Conservation (phyloP, 2,888 invertebrate genomes). For the Coremacera marginata region DNA sequence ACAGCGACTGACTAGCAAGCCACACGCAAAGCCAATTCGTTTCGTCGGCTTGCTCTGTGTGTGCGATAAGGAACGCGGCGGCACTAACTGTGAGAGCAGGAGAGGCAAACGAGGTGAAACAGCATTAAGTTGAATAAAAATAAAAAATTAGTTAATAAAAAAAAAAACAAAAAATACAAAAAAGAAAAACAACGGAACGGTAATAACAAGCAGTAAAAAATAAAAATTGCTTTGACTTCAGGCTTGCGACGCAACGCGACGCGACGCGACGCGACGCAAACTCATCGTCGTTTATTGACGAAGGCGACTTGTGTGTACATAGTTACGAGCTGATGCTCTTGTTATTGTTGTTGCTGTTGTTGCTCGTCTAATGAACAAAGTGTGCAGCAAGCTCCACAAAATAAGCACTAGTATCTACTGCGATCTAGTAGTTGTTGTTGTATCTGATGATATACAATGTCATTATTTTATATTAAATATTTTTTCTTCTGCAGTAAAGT, state of each 20-base stretch:
- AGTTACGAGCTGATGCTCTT: slow-evolving; percentile 4
- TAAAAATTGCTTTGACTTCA: slow-evolving; percentile 41
- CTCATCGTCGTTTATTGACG: slow-evolving; percentile 42
- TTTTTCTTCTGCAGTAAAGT: neutral
- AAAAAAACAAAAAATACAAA: slow-evolving; percentile 6
- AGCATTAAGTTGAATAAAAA: slow-evolving; percentile 34
- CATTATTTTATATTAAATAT: slow-evolving; percentile 20
- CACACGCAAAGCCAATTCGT: slow-evolving; percentile 48
- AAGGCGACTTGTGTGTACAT: slow-evolving; percentile 39
- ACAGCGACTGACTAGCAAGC: slow-evolving; percentile 31
- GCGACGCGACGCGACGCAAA: slow-evolving; percentile 7
- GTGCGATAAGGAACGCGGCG: slow-evolving; percentile 55
- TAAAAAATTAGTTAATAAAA: slow-evolving; percentile 7
- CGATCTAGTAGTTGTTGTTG: neutral
- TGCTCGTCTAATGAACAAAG: neutral
- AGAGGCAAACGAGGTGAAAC: slow-evolving; percentile 38
- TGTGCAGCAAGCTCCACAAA: neutral
- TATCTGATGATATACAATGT: slow-evolving; percentile 8
- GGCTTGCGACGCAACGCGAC: slow-evolving; percentile 35
- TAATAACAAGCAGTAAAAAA: slow-evolving; percentile 29
- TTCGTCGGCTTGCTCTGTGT: slow-evolving; percentile 10
- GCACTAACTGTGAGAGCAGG: slow-evolving; percentile 47
- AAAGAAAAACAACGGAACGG: slow-evolving; percentile 21
- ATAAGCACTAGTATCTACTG: neutral
- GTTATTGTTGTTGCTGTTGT: slow-evolving; percentile 33